A percentile compares a stretch with the other conserved stretches of the same genome.
Evolutionary conservation across 2,113 vertebrate species (phyloP).

Genomic region (Lutjanus erythropterus): DNA sequence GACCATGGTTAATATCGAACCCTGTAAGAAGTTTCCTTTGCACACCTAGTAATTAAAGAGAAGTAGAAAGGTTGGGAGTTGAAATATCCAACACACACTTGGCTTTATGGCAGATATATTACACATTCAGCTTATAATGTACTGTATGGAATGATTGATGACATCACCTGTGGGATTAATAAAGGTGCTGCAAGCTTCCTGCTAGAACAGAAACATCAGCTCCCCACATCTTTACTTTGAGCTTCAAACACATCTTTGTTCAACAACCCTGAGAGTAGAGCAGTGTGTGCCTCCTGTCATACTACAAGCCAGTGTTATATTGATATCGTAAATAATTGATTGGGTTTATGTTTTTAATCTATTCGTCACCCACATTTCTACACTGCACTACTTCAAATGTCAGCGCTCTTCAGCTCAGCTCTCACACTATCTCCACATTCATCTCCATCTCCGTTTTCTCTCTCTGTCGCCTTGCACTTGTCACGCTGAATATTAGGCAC

Average conservation of each 20-base stretch:
- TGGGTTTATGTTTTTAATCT: constrained; percentile 42
- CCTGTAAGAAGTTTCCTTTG: constrained; percentile 2
- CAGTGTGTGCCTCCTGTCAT: constrained; percentile 19
- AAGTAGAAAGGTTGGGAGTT: neutral
- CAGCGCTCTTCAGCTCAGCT: constrained; percentile 42
- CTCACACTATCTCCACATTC: constrained; percentile 21
- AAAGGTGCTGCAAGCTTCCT: constrained; percentile 13
- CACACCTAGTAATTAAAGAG: constrained; percentile 1
- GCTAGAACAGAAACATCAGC: constrained; percentile 7
- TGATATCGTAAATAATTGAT: constrained; percentile 60
- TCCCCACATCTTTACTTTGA: neutral
- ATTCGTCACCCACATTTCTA: constrained; percentile 34
- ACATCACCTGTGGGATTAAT: neutral
- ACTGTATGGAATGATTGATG: neutral
- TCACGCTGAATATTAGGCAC: constrained; percentile 55
- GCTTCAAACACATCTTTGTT: constrained; percentile 18
- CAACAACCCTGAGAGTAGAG: neutral
- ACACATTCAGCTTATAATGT: neutral
- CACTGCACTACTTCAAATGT: constrained; percentile 40
- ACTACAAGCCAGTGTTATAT: constrained; percentile 11
- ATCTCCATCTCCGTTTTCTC: constrained; percentile 33
- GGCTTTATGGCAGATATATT: neutral
- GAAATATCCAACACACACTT: constrained; percentile 3
- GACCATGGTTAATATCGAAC: too few species aligned
- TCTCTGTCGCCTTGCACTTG: constrained; percentile 31